Percentiles rank a stretch among this genome's conserved stretches.
These are phyloP conservation scores for Scalopus aquaticus DNA, from an alignment of 2,113 vertebrate genomes.

Conservation along the genomic window DNA sequence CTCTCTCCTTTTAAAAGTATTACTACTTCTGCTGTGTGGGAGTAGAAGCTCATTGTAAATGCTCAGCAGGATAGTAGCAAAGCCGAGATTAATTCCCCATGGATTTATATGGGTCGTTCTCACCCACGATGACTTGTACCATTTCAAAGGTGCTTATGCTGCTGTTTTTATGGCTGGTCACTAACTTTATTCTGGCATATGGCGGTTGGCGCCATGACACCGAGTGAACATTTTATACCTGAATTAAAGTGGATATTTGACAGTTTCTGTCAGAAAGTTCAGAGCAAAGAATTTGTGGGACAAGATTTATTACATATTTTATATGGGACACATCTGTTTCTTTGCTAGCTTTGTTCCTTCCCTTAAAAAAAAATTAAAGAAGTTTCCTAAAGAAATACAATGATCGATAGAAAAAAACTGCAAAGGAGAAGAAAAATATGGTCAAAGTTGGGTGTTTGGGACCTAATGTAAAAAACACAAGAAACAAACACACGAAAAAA, in stretches of 20 bases:
- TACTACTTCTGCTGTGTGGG: constrained; percentile 81
- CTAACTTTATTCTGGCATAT: constrained; percentile 88
- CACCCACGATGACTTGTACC: constrained; percentile 85
- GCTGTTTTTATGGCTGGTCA: constrained; percentile 86
- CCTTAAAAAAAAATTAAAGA: constrained; percentile 81
- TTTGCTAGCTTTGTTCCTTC: constrained; percentile 84
- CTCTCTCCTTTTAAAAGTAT: constrained; percentile 80
- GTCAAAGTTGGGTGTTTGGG: constrained; percentile 41
- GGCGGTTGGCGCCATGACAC: constrained; percentile 88
- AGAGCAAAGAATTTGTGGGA: constrained; percentile 88
- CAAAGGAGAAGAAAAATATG: constrained; percentile 69
- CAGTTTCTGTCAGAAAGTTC: constrained; percentile 89
- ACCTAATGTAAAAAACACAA: background rate
- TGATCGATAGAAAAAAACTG: constrained; percentile 80
- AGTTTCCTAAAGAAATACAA: constrained; percentile 85
- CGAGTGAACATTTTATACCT: constrained; percentile 88
- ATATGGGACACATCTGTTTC: constrained; percentile 89
- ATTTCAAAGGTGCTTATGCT: constrained; percentile 86
- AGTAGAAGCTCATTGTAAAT: constrained; percentile 84
- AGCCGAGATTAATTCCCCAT: constrained; percentile 87
- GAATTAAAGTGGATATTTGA: constrained; percentile 90
- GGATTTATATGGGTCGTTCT: constrained; percentile 87
- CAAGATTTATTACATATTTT: constrained; percentile 90
- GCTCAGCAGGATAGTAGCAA: constrained; percentile 88
- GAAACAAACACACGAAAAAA: background rate